Conservation (phyloP, 2,113 vertebrate species). For the Thermophis baileyi region DNA sequence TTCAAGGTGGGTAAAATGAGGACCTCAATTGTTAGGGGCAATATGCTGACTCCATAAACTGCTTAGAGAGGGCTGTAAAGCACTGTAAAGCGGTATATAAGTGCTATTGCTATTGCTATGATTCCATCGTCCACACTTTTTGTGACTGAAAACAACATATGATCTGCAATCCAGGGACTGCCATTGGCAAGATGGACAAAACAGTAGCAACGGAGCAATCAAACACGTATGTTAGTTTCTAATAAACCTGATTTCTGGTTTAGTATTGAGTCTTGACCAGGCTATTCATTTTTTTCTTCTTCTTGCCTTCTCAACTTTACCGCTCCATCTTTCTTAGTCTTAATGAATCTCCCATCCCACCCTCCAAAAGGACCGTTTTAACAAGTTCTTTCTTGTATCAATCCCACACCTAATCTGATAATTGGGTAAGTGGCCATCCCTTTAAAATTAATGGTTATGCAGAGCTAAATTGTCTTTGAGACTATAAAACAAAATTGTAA, state of each 20-base stretch:
- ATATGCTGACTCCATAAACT: no score
- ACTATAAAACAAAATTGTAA: not conserved
- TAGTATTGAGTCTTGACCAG: not conserved
- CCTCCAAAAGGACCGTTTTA: not conserved
- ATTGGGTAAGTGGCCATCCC: slow-evolving; percentile 21
- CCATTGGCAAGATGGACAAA: not conserved
- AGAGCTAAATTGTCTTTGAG: not conserved
- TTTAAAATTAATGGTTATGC: slow-evolving; percentile 39
- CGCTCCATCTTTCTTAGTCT: not conserved
- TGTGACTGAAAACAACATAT: not conserved
- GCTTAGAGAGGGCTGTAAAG: no score
- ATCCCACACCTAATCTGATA: slow-evolving; percentile 31
- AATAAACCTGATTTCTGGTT: not conserved
- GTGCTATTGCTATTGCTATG: no score
- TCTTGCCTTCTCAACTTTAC: not conserved
- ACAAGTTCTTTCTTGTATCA: slow-evolving; percentile 42
- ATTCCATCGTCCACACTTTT: not conserved
- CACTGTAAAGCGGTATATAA: no score
- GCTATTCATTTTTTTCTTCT: not conserved
- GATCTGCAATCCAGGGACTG: not conserved
- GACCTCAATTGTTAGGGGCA: no score
- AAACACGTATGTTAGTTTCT: not conserved
- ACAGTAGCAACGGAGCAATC: not conserved
- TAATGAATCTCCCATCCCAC: not conserved
- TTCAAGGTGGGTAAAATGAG: no score